A percentile compares a stretch with the other conserved stretches of the same genome.
phyloP scores from a whole-genome alignment of 2,888 invertebrate species.

The Netelia melanura region DNA sequence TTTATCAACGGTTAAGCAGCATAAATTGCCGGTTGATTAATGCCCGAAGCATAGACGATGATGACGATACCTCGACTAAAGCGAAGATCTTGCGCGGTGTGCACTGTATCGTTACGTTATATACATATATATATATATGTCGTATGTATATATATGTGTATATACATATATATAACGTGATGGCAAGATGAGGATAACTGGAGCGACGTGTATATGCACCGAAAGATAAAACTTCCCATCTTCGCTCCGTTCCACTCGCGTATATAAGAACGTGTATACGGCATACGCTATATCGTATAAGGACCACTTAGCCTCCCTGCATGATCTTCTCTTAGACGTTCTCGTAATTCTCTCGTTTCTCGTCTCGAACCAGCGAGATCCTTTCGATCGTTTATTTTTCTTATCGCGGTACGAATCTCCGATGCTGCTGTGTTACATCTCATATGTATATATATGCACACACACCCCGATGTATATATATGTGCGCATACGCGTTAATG shows the following conservation, averaged over 20 bases:
- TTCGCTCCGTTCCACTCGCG: constrained; percentile 9
- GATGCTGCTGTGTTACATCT: constrained; percentile 51
- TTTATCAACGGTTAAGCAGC: constrained; percentile 78
- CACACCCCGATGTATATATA: neutral
- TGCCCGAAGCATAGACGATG: constrained; percentile 63
- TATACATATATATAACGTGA: constrained; percentile 8
- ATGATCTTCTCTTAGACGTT: constrained; percentile 38
- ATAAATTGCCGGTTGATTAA: constrained; percentile 78
- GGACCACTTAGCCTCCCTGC: constrained; percentile 65
- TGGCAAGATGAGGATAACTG: constrained; percentile 61
- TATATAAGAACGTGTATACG: constrained; percentile 6
- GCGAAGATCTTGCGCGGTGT: constrained; percentile 32
- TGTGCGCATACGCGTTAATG: neutral
- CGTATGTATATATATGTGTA: neutral
- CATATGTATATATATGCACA: neutral
- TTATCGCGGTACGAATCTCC: constrained; percentile 73
- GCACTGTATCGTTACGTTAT: neutral
- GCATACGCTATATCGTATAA: constrained; percentile 26
- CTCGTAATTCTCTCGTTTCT: constrained; percentile 45
- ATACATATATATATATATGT: neutral
- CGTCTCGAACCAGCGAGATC: constrained; percentile 41
- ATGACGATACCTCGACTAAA: constrained; percentile 31
- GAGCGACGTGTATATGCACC: constrained; percentile 65
- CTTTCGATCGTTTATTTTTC: constrained; percentile 69
- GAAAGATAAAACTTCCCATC: constrained; percentile 54